Conservation (phyloP, 2,113 vertebrate species). For the Chrysochloris asiatica region DNA sequence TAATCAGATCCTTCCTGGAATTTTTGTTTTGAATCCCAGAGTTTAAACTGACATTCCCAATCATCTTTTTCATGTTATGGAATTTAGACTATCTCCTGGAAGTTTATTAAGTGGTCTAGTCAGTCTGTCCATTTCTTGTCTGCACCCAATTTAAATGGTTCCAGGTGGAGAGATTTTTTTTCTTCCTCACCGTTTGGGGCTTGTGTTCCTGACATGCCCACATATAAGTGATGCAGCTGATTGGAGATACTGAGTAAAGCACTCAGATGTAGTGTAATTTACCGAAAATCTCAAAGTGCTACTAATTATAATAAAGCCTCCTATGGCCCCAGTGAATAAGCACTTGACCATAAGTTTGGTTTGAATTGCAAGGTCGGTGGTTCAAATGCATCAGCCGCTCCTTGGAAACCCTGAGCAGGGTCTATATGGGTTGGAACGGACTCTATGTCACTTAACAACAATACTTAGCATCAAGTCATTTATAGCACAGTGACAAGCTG, state of each 20-base stretch:
- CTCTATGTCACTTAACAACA: too few species aligned
- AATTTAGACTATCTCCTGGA: background rate
- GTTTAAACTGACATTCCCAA: background rate
- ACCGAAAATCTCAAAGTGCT: constrained; percentile 30
- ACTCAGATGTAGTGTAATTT: background rate
- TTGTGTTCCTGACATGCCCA: background rate
- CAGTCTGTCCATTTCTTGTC: background rate
- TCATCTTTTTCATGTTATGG: constrained; percentile 1
- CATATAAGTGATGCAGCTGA: constrained; percentile 12
- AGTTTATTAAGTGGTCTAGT: constrained; percentile 26
- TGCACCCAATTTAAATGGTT: background rate
- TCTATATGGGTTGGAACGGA: too few species aligned
- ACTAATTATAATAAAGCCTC: too few species aligned
- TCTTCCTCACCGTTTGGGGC: background rate
- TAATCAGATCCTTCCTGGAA: constrained; percentile 39
- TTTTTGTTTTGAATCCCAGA: constrained; percentile 25
- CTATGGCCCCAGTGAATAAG: too few species aligned
- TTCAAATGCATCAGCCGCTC: too few species aligned
- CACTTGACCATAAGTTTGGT: too few species aligned
- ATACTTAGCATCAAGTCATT: too few species aligned
- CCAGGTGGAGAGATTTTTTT: background rate
- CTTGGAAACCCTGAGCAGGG: too few species aligned
- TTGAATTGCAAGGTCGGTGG: too few species aligned
- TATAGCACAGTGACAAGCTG: too few species aligned
- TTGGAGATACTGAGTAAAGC: background rate